Percentiles rank a stretch among this genome's conserved stretches.
Evolutionary conservation across 2,797 vertebrate species (phyloP).

Genomic region (Carduelis carduelis): DNA sequence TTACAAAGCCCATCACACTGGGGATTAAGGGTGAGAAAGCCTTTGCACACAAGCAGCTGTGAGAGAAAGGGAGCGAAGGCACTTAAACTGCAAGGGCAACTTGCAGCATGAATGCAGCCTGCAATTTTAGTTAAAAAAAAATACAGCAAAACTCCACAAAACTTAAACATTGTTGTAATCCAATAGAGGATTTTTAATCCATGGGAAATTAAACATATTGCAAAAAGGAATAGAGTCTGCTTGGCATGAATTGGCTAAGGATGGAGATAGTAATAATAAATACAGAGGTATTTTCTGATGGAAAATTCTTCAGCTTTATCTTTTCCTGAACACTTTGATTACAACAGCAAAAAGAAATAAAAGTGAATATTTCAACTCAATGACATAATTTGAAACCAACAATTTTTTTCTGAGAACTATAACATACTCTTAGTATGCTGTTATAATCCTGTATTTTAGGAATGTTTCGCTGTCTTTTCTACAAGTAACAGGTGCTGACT

Average conservation of each 20-base stretch:
- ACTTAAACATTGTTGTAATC: not conserved
- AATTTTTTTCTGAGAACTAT: not conserved
- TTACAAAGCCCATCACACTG: not conserved
- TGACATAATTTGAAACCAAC: not conserved
- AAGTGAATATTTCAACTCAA: not conserved
- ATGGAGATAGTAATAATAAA: not conserved
- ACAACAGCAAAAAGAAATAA: not conserved
- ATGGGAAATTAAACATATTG: not conserved
- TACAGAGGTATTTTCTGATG: not conserved
- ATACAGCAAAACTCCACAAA: fast-evolving
- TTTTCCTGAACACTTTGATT: not conserved
- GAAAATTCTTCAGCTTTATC: not conserved
- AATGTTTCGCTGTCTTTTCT: not conserved
- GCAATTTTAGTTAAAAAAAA: not conserved
- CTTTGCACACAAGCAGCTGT: not conserved
- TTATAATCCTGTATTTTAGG: not conserved
- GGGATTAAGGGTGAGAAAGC: not conserved
- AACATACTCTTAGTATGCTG: not conserved
- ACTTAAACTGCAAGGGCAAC: not conserved
- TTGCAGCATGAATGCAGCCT: not conserved
- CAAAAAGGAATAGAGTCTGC: not conserved
- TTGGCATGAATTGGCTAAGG: not conserved
- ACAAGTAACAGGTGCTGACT: not conserved
- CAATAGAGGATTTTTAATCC: too few relatives aligned
- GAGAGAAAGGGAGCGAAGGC: not conserved